phyloP scores from a whole-genome alignment of 2,797 vertebrate species.

The Rhynchotus rufescens region DNA sequence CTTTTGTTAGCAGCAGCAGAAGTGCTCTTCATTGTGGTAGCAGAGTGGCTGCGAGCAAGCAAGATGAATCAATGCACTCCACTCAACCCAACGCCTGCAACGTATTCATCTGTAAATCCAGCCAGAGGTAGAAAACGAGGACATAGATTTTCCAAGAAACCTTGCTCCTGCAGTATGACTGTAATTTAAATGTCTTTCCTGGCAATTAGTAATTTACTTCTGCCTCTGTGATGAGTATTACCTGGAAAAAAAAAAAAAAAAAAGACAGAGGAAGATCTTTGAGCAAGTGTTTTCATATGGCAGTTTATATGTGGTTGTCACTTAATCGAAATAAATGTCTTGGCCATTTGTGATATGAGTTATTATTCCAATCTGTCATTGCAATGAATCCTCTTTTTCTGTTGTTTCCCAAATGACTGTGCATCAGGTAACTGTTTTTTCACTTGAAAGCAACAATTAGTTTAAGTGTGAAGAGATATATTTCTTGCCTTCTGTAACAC shows the following conservation, averaged over 20 bases:
- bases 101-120: not conserved
- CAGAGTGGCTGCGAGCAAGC: not conserved
- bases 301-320: slow-evolving; percentile 9
- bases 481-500: not conserved
- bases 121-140: not conserved
- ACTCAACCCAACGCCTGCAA: not conserved
- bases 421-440: slow-evolving; percentile 4
- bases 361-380: slow-evolving; percentile 12
- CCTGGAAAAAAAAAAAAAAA: not conserved
- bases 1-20: not conserved
- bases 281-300: not conserved
- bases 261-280: no score
- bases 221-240: slow-evolving; percentile 18
- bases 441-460: slow-evolving; percentile 22
- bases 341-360: not conserved
- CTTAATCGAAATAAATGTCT: slow-evolving; percentile 38
- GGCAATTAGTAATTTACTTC: slow-evolving; percentile 35
- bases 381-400: slow-evolving; percentile 16
- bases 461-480: not conserved
- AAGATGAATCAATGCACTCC: not conserved
- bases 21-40: not conserved
- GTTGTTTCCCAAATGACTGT: slow-evolving; percentile 5
- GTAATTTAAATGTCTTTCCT: slow-evolving; percentile 20
- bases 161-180: slow-evolving; percentile 11
- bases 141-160: not conserved